Conservation (phyloP, 1,140 invertebrate genomes). For the Aphidius ervi region DNA sequence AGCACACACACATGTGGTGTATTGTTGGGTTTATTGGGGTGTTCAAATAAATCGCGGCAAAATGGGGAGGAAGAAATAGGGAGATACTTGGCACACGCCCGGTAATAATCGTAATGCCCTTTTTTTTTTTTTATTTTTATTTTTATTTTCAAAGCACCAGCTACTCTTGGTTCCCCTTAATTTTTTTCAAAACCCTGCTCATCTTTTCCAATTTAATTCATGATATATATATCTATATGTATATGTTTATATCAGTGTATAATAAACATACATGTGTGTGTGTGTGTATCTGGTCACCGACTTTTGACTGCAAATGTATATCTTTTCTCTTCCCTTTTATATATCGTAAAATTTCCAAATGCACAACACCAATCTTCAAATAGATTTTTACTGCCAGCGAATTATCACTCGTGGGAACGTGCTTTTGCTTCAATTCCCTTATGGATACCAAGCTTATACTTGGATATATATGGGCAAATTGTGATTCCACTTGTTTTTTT, state of each 20-base stretch:
- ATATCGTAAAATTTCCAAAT: too few relatives aligned
- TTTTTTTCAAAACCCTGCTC: conserved; percentile 24
- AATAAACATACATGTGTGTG: neutral
- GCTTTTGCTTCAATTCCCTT: neutral
- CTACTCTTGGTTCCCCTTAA: conserved; percentile 23
- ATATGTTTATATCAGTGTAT: too few relatives aligned
- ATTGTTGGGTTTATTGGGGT: too few relatives aligned
- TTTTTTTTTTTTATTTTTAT: conserved; percentile 7
- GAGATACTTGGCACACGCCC: conserved; percentile 22
- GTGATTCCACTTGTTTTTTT: conserved; percentile 12
- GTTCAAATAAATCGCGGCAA: conserved; percentile 6
- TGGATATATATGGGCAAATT: neutral
- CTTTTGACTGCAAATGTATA: conserved; percentile 15
- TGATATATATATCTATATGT: too few relatives aligned
- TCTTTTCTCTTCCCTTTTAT: too few relatives aligned
- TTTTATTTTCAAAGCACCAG: conserved; percentile 11
- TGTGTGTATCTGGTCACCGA: conserved; percentile 24
- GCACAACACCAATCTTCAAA: conserved; percentile 32
- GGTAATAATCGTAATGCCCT: conserved; percentile 53
- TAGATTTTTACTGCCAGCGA: conserved; percentile 39
- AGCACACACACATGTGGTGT: conserved; percentile 40
- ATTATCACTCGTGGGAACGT: conserved; percentile 29
- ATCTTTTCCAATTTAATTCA: conserved; percentile 19
- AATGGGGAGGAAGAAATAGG: conserved; percentile 18
- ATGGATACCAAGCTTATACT: conserved; percentile 17